These are phyloP conservation scores for Argyrosomus japonicus DNA, from an alignment of 2,113 vertebrate genomes.

Conservation along the genomic window DNA sequence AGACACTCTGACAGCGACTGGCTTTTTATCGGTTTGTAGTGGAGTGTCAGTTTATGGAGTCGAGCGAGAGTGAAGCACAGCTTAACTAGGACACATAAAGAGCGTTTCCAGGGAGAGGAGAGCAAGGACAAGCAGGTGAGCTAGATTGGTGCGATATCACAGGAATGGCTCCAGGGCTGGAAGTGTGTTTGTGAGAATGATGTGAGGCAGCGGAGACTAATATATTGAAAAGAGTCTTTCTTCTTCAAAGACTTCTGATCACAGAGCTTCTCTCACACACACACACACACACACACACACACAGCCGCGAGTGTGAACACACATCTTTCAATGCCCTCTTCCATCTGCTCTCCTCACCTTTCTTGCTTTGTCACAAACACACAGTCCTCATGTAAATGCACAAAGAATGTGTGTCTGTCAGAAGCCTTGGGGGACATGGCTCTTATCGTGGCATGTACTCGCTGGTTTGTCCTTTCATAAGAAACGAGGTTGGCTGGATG, in stretches of 20 bases:
- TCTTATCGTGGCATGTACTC: slow-evolving; percentile 24
- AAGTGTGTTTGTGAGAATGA: slow-evolving; percentile 59
- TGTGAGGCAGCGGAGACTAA: slow-evolving; percentile 38
- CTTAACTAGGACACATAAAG: slow-evolving; percentile 56
- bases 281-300: slow-evolving; percentile 16
- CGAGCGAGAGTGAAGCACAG: slow-evolving; percentile 38
- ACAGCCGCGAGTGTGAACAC: slow-evolving; percentile 11
- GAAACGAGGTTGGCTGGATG: background rate
- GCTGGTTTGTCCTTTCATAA: slow-evolving; percentile 30
- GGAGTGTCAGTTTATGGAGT: slow-evolving; percentile 56
- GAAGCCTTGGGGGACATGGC: slow-evolving; percentile 24
- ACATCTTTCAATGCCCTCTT: slow-evolving; percentile 35
- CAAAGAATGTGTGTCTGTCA: slow-evolving; percentile 41
- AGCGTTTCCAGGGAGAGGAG: slow-evolving; percentile 44
- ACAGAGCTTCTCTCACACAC: slow-evolving; percentile 16
- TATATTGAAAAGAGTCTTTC: slow-evolving; percentile 57
- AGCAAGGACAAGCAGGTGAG: slow-evolving; percentile 66
- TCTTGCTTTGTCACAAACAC: slow-evolving; percentile 30
- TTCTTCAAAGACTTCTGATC: slow-evolving; percentile 68
- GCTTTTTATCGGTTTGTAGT: slow-evolving; percentile 35
- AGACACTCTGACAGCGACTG: slow-evolving; percentile 23
- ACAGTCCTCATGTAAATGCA: slow-evolving; percentile 29
- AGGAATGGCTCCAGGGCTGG: slow-evolving; percentile 65
- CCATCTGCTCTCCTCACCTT: slow-evolving; percentile 25
- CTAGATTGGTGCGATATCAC: slow-evolving; percentile 64